Percentiles rank a stretch among this genome's conserved stretches.
phyloP scores from a whole-genome alignment of 2,888 invertebrate genomes.

The Sclerodermus sp. region DNA sequence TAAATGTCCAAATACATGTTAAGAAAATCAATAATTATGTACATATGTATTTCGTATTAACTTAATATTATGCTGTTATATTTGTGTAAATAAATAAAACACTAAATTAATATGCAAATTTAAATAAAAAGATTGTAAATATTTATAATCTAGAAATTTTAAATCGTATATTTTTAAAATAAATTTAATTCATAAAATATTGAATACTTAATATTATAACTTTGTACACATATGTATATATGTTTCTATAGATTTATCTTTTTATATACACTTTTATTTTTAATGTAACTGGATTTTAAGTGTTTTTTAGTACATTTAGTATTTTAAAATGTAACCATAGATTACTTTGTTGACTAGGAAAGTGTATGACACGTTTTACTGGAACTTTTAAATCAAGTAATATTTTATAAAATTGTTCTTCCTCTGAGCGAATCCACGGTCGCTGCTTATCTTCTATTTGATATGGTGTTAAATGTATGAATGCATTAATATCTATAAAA shows the following conservation, averaged over 20 bases:
- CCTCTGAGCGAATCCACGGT: slow-evolving; percentile 85
- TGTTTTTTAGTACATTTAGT: slow-evolving; percentile 56
- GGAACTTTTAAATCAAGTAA: slow-evolving; percentile 70
- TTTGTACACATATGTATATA: background rate
- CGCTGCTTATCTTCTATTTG: slow-evolving; percentile 79
- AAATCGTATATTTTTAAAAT: background rate
- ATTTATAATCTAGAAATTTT: too few relatives aligned
- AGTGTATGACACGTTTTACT: slow-evolving; percentile 67
- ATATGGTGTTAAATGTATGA: slow-evolving; percentile 88
- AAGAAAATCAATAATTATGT: slow-evolving; percentile 2
- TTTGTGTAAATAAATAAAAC: background rate
- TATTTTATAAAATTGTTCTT: slow-evolving; percentile 72
- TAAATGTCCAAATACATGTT: slow-evolving; percentile 27
- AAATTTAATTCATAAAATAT: background rate
- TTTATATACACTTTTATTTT: background rate
- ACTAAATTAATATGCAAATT: background rate
- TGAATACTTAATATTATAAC: background rate
- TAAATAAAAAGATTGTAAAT: too few relatives aligned
- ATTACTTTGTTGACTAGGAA: slow-evolving; percentile 61
- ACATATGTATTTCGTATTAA: background rate
- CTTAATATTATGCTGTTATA: too few relatives aligned
- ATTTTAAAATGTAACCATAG: slow-evolving; percentile 80
- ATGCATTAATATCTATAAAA: slow-evolving; percentile 67
- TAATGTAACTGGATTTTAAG: too few relatives aligned
- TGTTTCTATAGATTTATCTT: background rate